Evolutionary conservation across 1,140 invertebrate genomes (phyloP).

Genomic region (Saccostrea glomerata): DNA sequence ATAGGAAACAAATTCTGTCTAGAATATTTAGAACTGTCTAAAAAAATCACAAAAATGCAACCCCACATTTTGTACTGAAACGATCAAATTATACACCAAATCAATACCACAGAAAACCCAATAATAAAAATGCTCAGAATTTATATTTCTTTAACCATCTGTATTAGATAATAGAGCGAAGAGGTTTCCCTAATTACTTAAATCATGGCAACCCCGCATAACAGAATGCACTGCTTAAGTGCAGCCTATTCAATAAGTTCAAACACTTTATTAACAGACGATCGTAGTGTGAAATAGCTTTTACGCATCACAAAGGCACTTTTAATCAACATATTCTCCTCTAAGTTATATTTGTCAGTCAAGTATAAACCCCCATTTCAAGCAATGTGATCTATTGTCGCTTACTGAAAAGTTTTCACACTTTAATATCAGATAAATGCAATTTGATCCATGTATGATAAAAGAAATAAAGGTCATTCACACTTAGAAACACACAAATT

Average conservation of each 20-base stretch:
- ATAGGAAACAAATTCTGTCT: background rate
- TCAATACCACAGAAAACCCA: background rate
- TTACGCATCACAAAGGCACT: background rate
- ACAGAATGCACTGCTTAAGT: background rate
- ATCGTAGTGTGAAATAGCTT: background rate
- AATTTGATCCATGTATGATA: too few species aligned
- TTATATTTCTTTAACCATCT: background rate
- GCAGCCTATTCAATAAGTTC: constrained; percentile 4
- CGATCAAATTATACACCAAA: background rate
- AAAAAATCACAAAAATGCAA: background rate
- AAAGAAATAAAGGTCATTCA: too few species aligned
- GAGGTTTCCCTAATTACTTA: background rate
- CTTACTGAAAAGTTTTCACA: too few species aligned
- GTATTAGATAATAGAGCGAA: background rate
- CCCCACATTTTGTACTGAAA: background rate
- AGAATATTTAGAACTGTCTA: background rate
- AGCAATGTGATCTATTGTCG: too few species aligned
- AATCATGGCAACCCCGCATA: background rate
- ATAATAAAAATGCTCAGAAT: background rate
- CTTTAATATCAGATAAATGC: too few species aligned
- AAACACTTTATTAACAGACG: constrained; percentile 14
- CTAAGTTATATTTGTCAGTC: background rate
- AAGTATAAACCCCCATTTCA: too few species aligned
- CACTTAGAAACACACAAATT: too few species aligned
- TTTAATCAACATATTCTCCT: background rate